Conservation (phyloP, 2,113 vertebrate genomes). For the Crotalus horridus region DNA sequence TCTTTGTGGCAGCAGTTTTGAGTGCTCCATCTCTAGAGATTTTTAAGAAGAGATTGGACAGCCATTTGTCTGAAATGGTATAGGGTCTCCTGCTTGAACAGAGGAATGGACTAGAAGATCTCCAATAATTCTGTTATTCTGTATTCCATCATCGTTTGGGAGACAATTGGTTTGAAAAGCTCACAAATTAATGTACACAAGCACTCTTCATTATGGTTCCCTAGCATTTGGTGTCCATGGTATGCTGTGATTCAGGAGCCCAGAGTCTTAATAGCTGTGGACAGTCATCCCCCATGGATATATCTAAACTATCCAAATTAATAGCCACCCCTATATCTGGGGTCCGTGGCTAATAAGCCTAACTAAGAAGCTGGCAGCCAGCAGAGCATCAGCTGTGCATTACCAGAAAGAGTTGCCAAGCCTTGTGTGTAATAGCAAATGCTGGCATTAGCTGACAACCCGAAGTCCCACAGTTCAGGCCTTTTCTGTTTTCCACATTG, state of each 20-base stretch:
- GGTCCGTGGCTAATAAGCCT: neutral
- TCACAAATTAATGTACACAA: neutral
- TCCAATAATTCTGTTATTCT: neutral
- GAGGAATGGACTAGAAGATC: neutral
- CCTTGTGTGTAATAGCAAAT: neutral
- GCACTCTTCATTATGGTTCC: neutral
- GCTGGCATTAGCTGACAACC: neutral
- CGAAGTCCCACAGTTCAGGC: fast-evolving
- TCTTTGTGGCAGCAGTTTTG: no score
- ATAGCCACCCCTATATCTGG: neutral
- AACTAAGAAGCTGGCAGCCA: neutral
- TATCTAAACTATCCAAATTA: neutral
- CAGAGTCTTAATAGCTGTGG: neutral
- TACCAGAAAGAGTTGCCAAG: neutral
- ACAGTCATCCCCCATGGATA: neutral
- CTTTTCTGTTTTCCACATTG: neutral
- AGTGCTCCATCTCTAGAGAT: neutral
- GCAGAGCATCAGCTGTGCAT: neutral
- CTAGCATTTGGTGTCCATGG: neutral
- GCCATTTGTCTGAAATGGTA: neutral
- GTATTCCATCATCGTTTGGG: neutral
- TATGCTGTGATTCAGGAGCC: neutral
- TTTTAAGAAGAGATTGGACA: neutral
- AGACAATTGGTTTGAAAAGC: neutral
- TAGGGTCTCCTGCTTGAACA: neutral